Evolutionary conservation across 2,113 vertebrate genomes (phyloP), one percentile per base, ranked within the genome.

Genomic region (Chionomys nivalis): DNA sequence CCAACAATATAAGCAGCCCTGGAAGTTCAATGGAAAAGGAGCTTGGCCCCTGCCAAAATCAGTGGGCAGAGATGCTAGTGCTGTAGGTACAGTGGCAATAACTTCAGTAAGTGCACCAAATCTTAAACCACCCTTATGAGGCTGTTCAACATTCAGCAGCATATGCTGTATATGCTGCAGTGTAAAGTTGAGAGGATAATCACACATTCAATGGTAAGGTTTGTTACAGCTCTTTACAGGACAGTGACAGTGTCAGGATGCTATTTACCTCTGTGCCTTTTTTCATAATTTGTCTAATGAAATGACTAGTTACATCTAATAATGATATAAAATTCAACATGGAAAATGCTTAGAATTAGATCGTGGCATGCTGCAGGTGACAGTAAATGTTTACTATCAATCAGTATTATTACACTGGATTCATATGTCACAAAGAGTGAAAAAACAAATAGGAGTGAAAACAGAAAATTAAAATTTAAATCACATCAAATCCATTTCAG

Each of bases 321-420:
- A 81, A 70, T 44, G 58, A 42, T 76, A 10, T 58, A 24, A n/a
- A 81, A n/a, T n/a, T n/a, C 49, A 36, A 83, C 3, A 26, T n/a
- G 49, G 12, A 33, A 87, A 94, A 88, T 81, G 33, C 21, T 91
- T 86, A 82, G n/a, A 75, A 89, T 88, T 72, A 88, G 49, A 44
- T 5, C 7, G 7, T 87, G 61, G 17, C 10, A 65, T 19, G 76
- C 6, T 39, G 55, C 0, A 63, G 55, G 2, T 85, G 16, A 96
- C 42, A 86, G 23, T 76, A 72, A 96, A 49, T 42, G 1, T 87
- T 75, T 87, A 87, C 52, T 77, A 47, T 82, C 12, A 36, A 47
- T 82, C 12, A 36, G 42, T 14, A 55, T 72, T 63, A 93, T 58
- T 63, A 26, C 87, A 83, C 47, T 89, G 72, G 61, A 16, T 79